Conservation (phyloP, 2,113 vertebrate species). For the Sterrhoptilus dennistouni region DNA sequence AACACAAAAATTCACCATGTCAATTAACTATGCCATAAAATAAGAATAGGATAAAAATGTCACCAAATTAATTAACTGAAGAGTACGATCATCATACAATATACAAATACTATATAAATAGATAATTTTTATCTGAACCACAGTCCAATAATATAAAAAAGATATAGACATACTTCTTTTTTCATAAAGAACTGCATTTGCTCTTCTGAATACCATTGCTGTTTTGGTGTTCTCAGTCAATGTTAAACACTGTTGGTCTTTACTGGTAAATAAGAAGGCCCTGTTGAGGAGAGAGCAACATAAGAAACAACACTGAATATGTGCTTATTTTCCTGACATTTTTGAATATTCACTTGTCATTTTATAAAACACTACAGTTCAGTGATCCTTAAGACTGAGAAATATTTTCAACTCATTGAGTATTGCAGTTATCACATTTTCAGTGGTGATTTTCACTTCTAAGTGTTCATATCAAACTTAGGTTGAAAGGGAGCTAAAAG, state of each 20-base stretch:
- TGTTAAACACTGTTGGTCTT: conserved; percentile 65
- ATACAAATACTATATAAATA: not conserved
- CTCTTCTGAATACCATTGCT: conserved; percentile 48
- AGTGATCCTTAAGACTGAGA: not conserved
- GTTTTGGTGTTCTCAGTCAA: conserved; percentile 56
- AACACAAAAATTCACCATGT: not conserved
- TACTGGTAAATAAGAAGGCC: conserved; percentile 66
- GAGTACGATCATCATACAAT: not conserved
- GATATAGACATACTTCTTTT: conserved; percentile 55
- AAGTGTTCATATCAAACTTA: not conserved
- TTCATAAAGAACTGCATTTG: conserved; percentile 57
- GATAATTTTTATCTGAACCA: not conserved
- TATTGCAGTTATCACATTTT: not conserved
- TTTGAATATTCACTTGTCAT: not conserved
- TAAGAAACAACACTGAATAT: not conserved
- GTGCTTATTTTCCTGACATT: not conserved
- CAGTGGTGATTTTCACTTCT: not conserved
- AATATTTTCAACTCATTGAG: not conserved
- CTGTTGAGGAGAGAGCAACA: conserved; percentile 11
- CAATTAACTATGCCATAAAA: not conserved
- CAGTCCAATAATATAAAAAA: not conserved
- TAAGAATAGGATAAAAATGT: not conserved
- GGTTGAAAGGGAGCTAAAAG: not conserved
- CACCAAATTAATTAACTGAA: not conserved
- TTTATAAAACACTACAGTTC: not conserved